phyloP scores from a whole-genome alignment of 1,140 invertebrate genomes.

The Anastrepha ludens region DNA sequence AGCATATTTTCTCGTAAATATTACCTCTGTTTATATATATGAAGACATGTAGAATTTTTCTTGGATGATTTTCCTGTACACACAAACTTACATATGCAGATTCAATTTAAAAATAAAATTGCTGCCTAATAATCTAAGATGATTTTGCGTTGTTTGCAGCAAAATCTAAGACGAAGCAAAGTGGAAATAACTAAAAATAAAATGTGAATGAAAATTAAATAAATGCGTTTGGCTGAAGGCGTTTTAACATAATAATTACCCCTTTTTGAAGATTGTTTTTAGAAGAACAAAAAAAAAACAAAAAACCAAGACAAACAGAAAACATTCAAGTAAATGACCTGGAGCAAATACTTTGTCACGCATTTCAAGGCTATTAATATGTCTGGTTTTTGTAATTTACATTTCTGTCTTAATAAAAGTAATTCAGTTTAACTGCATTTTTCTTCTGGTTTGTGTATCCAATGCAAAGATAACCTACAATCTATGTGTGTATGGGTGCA shows the following conservation, averaged over 20 bases:
- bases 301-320: not conserved
- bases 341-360: not conserved
- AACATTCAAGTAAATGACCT: constrained; percentile 18
- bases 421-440: not conserved
- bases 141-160: constrained; percentile 49
- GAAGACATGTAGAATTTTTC: not conserved
- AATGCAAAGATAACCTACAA: no score
- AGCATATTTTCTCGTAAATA: constrained; percentile 24
- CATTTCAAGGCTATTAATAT: not conserved
- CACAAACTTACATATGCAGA: not conserved
- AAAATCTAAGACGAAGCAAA: not conserved
- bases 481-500: not conserved
- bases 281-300: not conserved
- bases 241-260: constrained; percentile 13
- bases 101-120: constrained; percentile 42
- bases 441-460: not conserved
- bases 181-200: constrained; percentile 29
- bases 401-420: not conserved
- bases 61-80: not conserved
- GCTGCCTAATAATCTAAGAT: constrained; percentile 35
- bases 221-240: not conserved
- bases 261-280: not conserved
- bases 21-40: constrained; percentile 26
- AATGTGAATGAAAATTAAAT: constrained; percentile 36
- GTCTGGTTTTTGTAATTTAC: no score